Evolutionary conservation across 2,888 invertebrate species (phyloP).

Genomic region (Clusia tigrina): DNA sequence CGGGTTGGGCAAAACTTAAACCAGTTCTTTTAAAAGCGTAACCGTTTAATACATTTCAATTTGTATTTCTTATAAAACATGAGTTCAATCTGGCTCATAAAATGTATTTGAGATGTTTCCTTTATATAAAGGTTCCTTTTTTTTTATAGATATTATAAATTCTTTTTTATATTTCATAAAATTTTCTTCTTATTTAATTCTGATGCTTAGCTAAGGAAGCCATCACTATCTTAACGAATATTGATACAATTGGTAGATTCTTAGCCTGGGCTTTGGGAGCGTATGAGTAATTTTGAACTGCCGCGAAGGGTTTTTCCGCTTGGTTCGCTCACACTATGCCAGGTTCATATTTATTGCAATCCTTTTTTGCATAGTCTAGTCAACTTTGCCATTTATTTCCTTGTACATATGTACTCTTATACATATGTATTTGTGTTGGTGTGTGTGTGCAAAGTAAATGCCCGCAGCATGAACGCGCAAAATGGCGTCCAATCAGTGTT

Average conservation of each 20-base stretch:
- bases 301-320: too few species aligned
- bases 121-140: not conserved
- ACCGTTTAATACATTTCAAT: not conserved
- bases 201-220: too few species aligned
- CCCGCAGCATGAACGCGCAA: not conserved
- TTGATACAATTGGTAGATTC: too few species aligned
- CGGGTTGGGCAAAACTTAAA: not conserved
- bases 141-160: too few species aligned
- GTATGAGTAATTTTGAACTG: conserved; percentile 8
- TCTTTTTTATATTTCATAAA: too few species aligned
- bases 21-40: not conserved
- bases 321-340: not conserved
- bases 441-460: conserved; percentile 3
- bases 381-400: not conserved
- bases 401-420: not conserved
- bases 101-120: not conserved
- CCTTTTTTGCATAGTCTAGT: conserved; percentile 1
- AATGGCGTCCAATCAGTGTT: conserved; percentile 22
- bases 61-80: not conserved
- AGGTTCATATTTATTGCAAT: not conserved
- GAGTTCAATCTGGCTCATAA: not conserved
- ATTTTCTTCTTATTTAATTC: too few species aligned
- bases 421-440: not conserved
- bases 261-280: not conserved
- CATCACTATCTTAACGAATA: too few species aligned